Evolutionary conservation across 2,797 vertebrate species (phyloP).

Genomic region (Hirundo rustica): DNA sequence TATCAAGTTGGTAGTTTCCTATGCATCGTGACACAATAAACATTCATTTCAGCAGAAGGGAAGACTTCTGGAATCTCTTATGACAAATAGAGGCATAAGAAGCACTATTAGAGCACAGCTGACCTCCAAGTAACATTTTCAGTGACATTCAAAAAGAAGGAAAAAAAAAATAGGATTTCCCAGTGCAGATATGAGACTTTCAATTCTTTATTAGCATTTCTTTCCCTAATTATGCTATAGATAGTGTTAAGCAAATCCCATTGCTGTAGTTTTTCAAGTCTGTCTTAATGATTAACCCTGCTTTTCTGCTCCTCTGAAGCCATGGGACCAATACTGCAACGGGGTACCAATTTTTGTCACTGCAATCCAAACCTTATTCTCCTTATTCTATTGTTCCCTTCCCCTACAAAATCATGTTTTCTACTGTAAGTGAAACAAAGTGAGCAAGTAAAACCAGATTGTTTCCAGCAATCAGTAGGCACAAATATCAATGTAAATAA

Average conservation of each 20-base stretch:
- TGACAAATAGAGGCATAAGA: accelerated
- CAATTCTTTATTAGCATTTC: neutral
- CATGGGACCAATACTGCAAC: neutral
- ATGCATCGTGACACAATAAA: accelerated
- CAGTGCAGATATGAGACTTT: neutral
- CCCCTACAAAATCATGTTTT: neutral
- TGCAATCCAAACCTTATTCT: neutral
- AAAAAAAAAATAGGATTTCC: neutral
- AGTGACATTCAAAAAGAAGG: neutral
- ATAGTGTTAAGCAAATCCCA: neutral
- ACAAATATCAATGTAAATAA: neutral
- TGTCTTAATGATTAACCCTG: neutral
- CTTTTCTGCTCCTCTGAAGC: neutral
- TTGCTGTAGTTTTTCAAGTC: neutral
- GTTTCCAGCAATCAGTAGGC: neutral
- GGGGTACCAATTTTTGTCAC: neutral
- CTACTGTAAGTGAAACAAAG: neutral
- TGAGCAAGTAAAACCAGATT: neutral
- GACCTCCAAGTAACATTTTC: neutral
- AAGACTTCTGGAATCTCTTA: neutral
- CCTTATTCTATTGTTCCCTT: neutral
- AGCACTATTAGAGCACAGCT: neutral
- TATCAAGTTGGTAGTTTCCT: neutral
- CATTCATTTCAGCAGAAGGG: neutral
- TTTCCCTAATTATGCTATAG: neutral